Percentiles rank a stretch among this genome's conserved stretches.
These are phyloP conservation scores for Stegana nigrithorax DNA, from an alignment of 2,888 invertebrate species.

Conservation along the genomic window DNA sequence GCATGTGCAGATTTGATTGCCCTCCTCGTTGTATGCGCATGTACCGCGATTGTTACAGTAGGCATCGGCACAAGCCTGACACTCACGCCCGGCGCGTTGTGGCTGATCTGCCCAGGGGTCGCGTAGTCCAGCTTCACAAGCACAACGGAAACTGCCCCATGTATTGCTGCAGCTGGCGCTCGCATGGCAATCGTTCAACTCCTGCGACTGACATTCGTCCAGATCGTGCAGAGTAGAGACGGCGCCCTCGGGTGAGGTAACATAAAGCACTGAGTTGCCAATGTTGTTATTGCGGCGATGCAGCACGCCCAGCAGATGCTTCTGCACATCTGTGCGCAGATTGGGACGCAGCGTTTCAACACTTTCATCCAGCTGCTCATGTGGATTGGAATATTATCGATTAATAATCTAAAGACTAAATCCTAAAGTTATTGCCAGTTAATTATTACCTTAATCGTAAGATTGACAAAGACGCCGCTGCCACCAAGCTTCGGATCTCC, in stretches of 20 bases:
- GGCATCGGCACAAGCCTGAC: conserved; percentile 80
- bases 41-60: conserved; percentile 87
- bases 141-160: conserved; percentile 81
- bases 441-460: conserved; percentile 81
- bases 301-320: conserved; percentile 85
- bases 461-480: conserved; percentile 85
- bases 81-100: conserved; percentile 78
- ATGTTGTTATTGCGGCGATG: conserved; percentile 87
- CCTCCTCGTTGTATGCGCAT: conserved; percentile 81
- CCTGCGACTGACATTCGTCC: conserved; percentile 85
- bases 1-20: conserved; percentile 73
- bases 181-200: conserved; percentile 86
- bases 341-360: conserved; percentile 77
- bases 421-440: no score
- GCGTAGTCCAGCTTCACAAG: conserved; percentile 79
- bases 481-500: conserved; percentile 77
- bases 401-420: neutral
- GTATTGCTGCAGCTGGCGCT: conserved; percentile 83
- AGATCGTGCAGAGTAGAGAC: conserved; percentile 82
- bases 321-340: conserved; percentile 82
- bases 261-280: conserved; percentile 87
- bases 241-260: conserved; percentile 83
- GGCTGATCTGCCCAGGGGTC: conserved; percentile 80
- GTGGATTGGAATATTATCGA: neutral
- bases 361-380: conserved; percentile 79